These are phyloP conservation scores for Drosophila quadrilineata DNA, from an alignment of 1,140 invertebrate genomes.

Conservation along the genomic window DNA sequence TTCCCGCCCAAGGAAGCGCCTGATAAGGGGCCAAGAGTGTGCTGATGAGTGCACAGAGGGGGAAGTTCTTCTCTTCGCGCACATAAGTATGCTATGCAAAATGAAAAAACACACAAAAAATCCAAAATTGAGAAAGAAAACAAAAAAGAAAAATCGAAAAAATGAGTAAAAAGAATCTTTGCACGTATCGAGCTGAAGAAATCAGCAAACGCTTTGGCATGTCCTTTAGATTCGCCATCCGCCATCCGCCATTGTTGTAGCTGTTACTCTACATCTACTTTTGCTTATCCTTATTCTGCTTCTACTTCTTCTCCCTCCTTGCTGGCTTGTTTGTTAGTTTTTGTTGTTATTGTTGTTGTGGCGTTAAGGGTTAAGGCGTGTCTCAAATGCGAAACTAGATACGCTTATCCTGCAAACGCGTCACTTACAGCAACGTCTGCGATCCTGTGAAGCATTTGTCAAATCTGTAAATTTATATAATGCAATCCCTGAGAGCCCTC, in stretches of 20 bases:
- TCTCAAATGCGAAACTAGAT: neutral
- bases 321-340: too few relatives aligned
- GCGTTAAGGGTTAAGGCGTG: slow-evolving; percentile 52
- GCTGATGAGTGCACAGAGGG: neutral
- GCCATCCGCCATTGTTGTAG: slow-evolving; percentile 34
- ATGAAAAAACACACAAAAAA: too few relatives aligned
- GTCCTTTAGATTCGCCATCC: slow-evolving; percentile 31
- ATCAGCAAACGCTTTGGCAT: slow-evolving; percentile 72
- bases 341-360: slow-evolving; percentile 12
- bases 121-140: too few relatives aligned
- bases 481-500: slow-evolving; percentile 53
- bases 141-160: too few relatives aligned
- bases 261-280: too few relatives aligned
- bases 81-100: slow-evolving; percentile 34
- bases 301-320: too few relatives aligned
- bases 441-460: slow-evolving; percentile 67
- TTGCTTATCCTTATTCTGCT: too few relatives aligned
- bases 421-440: slow-evolving; percentile 14
- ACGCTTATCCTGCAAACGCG: slow-evolving; percentile 49
- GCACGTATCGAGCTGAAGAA: slow-evolving; percentile 71
- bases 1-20: neutral
- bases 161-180: too few relatives aligned
- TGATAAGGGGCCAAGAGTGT: slow-evolving; percentile 9
- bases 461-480: slow-evolving; percentile 77
- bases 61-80: too few relatives aligned